Evolutionary conservation across 2,888 invertebrate genomes (phyloP).

Genomic region (Campaea margaritaria): DNA sequence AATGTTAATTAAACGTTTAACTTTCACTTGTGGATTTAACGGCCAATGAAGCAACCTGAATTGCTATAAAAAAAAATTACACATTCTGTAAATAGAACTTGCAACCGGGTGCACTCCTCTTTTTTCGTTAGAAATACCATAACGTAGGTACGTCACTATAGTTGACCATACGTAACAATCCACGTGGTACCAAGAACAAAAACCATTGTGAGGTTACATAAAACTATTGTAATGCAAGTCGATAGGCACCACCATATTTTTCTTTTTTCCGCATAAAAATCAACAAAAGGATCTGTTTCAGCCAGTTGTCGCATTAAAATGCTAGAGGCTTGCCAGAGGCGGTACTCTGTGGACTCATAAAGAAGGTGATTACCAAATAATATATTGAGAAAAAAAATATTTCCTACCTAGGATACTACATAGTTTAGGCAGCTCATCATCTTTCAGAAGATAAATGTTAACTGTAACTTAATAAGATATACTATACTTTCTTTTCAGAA

Average conservation of each 20-base stretch:
- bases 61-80: too few species aligned
- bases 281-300: conserved; percentile 51
- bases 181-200: conserved; percentile 8
- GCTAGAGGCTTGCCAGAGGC: too few species aligned
- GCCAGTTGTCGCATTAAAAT: conserved; percentile 21
- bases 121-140: not conserved
- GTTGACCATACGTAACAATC: conserved; percentile 6
- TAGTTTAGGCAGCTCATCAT: too few species aligned
- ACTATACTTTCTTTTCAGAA: conserved; percentile 50
- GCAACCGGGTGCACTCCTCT: not conserved
- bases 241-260: conserved; percentile 39
- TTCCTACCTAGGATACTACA: too few species aligned
- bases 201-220: conserved; percentile 34
- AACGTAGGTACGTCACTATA: conserved; percentile 1
- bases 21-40: too few species aligned
- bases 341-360: too few species aligned
- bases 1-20: too few species aligned
- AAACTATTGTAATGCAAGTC: conserved; percentile 43
- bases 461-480: not conserved
- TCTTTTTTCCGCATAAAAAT: conserved; percentile 34
- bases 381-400: too few species aligned
- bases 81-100: too few species aligned
- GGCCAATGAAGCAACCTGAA: too few species aligned
- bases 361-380: too few species aligned
- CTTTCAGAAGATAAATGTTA: too few species aligned